These are phyloP conservation scores for Lytechinus variegatus DNA, from an alignment of 35 echinoderm and acorn worm species.

Conservation along the genomic window DNA sequence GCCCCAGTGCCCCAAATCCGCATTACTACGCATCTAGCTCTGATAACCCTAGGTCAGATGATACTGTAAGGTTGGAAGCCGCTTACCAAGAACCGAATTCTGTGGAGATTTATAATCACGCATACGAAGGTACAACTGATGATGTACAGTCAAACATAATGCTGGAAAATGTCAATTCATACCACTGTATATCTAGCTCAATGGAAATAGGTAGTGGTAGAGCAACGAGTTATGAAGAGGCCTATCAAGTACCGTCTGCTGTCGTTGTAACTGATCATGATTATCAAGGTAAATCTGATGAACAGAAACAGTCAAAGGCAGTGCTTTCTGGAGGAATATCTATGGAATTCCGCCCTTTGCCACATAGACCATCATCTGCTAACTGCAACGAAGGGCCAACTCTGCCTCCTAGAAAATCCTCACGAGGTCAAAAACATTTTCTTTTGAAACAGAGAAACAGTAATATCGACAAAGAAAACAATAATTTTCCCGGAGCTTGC, in stretches of 20 bases:
- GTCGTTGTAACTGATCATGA: background rate
- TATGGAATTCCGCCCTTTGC: background rate
- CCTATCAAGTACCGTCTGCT: background rate
- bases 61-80: background rate
- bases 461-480: background rate
- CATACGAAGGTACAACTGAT: background rate
- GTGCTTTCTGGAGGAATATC: background rate
- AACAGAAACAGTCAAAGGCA: background rate
- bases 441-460: background rate
- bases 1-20: background rate
- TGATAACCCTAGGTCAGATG: no score
- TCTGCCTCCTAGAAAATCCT: background rate
- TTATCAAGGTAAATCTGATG: background rate
- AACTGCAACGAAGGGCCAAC: background rate
- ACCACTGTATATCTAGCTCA: background rate
- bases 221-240: background rate
- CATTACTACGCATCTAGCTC: background rate
- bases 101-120: background rate
- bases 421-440: background rate
- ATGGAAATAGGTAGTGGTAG: background rate
- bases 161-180: background rate
- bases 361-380: background rate
- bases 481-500: background rate
- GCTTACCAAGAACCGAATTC: background rate
- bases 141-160: background rate